phyloP scores from a whole-genome alignment of 1,140 invertebrate species.

The Thaumetopoea pityocampa region DNA sequence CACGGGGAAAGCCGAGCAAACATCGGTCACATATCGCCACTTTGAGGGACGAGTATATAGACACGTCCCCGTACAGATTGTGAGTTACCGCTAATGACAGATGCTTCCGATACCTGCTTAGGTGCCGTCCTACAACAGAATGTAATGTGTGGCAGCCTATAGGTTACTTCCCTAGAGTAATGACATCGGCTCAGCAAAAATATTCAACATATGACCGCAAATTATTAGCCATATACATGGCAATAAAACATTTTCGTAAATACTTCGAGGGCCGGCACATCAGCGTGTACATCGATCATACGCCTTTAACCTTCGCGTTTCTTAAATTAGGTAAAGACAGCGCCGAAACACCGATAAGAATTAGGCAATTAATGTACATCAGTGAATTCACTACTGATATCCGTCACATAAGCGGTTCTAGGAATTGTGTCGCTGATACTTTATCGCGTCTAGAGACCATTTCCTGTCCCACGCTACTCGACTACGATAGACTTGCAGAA shows the following conservation, averaged over 20 bases:
- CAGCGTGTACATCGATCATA: constrained; percentile 18
- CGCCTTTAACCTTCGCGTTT: constrained; percentile 14
- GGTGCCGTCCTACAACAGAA: no score
- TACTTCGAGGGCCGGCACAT: constrained; percentile 14
- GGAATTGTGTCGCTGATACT: constrained; percentile 16
- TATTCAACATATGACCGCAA: constrained; percentile 38
- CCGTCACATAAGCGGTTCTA: constrained; percentile 8
- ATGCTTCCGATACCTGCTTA: no score
- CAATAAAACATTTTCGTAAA: constrained; percentile 32
- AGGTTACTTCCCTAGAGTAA: constrained; percentile 45
- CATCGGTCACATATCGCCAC: no score
- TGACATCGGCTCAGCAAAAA: constrained; percentile 5
- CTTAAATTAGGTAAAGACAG: no score
- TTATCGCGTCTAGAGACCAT: constrained; percentile 21
- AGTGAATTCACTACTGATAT: no score
- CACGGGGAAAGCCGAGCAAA: no score
- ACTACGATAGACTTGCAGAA: constrained; percentile 15
- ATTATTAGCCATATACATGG: constrained; percentile 61
- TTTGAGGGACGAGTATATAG: no score
- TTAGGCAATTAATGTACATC: no score
- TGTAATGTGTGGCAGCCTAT: constrained; percentile 38
- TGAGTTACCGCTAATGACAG: no score
- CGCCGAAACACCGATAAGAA: no score
- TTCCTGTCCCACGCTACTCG: constrained; percentile 1
- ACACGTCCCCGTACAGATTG: no score